Base-by-base conservation (phyloP, 92 coral and sea anemone species). In the Siderastrea siderea region DNA sequence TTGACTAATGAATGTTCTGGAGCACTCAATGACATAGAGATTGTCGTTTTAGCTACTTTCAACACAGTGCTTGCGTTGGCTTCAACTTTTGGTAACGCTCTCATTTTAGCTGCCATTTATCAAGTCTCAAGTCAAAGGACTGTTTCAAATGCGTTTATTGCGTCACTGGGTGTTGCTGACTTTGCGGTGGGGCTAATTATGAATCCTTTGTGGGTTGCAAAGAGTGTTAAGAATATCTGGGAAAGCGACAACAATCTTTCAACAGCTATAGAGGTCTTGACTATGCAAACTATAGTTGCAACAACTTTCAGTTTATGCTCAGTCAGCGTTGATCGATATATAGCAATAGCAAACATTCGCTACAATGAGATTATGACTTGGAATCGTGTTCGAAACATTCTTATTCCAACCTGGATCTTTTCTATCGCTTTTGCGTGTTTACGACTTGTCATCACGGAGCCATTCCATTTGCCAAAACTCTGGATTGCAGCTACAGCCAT, bases 251-350 rank as follows among this genome's bases (percentile, higher is more conserved):
- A 72, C 66, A 79, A 78, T 17, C 75, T 84, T 7, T 86, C 89
- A 12, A 71, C 84, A 7, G 82, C 74, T 7, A 82, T 78, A 8
- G 89, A 90, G 14, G 73, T 86, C 74, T 15, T 90, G 38, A 78
- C 89, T 59, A 90, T 90, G 69, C 86, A 84, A 62, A 77, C 89
- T 3, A 82, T 90, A 48, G 89, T 90, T 0, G 77, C 93, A 8
- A 54, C 93, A 8, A 84, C 93, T 5, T 73, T 90, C 46, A 84
- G 89, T 44, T 77, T 90, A 47, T 90, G 86, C 74, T 89, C 93
- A 7, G 93, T 90, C 6, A 90, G 84, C n/a, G 62, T 84, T 65
- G 93, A 90, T 69, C 89, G 93, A 3, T 90, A 90, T 47, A 74
- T 90, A 12, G 86, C 93, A 11, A 64, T 90, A 7, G 84, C 83